Evolutionary conservation across 2,888 invertebrate genomes (phyloP).

Genomic region (Boloria euphrosyne): DNA sequence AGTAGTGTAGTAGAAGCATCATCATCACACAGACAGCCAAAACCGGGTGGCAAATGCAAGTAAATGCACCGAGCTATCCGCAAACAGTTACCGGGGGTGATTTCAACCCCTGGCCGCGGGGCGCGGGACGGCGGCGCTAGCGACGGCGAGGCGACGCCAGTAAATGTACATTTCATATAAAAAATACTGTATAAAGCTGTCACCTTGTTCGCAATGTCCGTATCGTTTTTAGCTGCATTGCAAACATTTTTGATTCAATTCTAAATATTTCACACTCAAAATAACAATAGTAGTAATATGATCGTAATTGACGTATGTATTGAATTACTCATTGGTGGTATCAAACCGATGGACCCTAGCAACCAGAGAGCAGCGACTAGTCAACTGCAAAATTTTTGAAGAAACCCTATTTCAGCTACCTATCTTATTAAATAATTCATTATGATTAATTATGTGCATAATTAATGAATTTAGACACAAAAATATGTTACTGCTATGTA

Average conservation of each 20-base stretch:
- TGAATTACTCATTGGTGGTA: no score
- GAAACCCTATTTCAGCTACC: neutral
- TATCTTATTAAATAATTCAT: neutral
- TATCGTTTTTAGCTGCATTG: conserved; percentile 45
- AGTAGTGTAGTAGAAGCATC: no score
- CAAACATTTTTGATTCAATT: conserved; percentile 37
- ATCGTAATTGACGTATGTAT: no score
- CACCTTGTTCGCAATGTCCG: conserved; percentile 43
- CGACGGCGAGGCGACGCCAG: conserved; percentile 22
- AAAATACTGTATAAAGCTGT: conserved; percentile 31
- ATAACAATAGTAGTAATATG: no score
- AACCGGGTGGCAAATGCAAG: neutral
- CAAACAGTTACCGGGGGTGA: no score
- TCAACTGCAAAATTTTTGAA: neutral
- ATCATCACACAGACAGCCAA: no score
- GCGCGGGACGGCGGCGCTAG: neutral
- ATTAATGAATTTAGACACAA: no score
- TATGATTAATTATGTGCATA: neutral
- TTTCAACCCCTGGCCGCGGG: no score
- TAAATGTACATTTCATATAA: conserved; percentile 22
- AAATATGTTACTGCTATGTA: no score
- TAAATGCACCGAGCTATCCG: no score
- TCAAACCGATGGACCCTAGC: conserved; percentile 5
- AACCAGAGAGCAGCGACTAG: conserved; percentile 16
- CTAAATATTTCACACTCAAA: no score